Conservation (phyloP, 2,888 invertebrate species). For the Patella ulyssiponensis region DNA sequence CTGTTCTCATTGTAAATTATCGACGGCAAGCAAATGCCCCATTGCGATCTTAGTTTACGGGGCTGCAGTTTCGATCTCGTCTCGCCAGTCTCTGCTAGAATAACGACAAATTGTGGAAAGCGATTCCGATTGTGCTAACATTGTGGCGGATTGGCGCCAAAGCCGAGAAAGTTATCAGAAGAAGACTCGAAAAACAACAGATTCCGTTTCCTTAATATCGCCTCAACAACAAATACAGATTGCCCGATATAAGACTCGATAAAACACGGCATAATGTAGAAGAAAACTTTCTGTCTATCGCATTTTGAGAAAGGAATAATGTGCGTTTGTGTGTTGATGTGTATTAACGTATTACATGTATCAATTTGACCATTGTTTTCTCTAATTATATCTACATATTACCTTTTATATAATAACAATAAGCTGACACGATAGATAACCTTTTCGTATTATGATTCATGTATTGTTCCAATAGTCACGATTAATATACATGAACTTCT, state of each 20-base stretch:
- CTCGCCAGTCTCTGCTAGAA: not conserved
- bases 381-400: no score
- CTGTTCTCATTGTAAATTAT: not conserved
- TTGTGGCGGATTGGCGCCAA: conserved; percentile 9
- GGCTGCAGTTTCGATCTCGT: not conserved
- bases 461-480: no score
- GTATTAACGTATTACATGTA: no score
- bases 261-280: no score
- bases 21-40: not conserved
- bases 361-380: no score
- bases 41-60: not conserved
- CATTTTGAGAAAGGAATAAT: not conserved
- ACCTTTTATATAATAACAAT: no score
- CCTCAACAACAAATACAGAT: not conserved
- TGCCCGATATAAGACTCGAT: not conserved
- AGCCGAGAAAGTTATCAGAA: conserved; percentile 5
- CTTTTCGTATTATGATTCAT: no score
- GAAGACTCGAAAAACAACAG: conserved; percentile 11
- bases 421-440: no score
- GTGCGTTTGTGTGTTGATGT: conserved; percentile 1
- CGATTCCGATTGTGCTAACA: conserved; percentile 5
- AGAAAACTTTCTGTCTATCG: no score
- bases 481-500: no score
- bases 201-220: conserved; percentile 3
- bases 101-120: conserved; percentile 5